Evolutionary conservation across 2,113 vertebrate genomes (phyloP).

Genomic region (Perognathus longimembris): DNA sequence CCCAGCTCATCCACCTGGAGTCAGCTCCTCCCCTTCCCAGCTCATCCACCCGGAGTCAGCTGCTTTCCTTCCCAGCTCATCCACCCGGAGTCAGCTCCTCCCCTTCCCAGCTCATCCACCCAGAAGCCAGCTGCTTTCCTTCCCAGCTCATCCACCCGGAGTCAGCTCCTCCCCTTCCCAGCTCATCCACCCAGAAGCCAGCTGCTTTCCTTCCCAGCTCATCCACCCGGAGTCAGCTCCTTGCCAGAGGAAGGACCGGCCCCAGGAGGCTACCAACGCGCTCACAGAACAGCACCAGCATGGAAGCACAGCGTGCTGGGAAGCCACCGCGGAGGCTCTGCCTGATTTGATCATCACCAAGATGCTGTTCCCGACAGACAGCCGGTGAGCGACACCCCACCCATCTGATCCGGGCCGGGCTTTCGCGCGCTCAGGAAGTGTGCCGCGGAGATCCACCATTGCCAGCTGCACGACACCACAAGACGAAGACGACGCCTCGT

Average conservation of each 20-base stretch:
- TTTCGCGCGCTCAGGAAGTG: too few relatives aligned
- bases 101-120: fast-evolving
- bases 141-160: too few relatives aligned
- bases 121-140: too few relatives aligned
- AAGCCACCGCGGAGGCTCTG: not conserved
- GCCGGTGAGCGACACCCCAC: fast-evolving
- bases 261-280: not conserved
- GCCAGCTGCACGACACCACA: not conserved
- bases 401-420: fast-evolving
- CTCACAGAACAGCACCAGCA: not conserved
- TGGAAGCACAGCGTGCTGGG: fast-evolving
- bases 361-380: not conserved
- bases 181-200: fast-evolving
- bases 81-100: too few relatives aligned
- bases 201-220: too few relatives aligned
- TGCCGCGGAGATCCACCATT: not conserved
- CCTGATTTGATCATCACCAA: not conserved
- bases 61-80: fast-evolving
- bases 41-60: too few relatives aligned
- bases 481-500: not conserved
- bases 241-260: too few relatives aligned
- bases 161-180: too few relatives aligned
- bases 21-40: too few relatives aligned
- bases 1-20: too few relatives aligned
- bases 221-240: too few relatives aligned